Percentiles rank a stretch among this genome's conserved stretches.
These are phyloP conservation scores for Calliopum simillimum DNA, from an alignment of 2,888 invertebrate genomes.

Conservation along the genomic window DNA sequence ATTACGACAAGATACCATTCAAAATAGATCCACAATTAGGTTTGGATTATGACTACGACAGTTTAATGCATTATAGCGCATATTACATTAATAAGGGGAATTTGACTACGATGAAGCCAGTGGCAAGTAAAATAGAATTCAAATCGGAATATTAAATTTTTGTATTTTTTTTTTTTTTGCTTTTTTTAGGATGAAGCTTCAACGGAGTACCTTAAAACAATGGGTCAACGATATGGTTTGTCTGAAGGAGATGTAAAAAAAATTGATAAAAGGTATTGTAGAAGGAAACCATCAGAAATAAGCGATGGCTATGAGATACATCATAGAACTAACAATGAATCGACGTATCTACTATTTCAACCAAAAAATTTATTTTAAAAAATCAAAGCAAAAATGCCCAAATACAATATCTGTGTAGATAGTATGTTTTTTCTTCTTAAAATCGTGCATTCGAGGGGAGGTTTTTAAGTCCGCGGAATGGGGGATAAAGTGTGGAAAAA, in stretches of 20 bases:
- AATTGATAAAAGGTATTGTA: slow-evolving; percentile 60
- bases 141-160: no score
- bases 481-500: no score
- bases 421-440: no score
- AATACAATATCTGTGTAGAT: no score
- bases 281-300: slow-evolving; percentile 47
- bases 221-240: slow-evolving; percentile 62
- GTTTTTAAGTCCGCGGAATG: no score
- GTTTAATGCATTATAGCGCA: slow-evolving; percentile 85
- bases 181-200: slow-evolving; percentile 11
- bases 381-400: no score
- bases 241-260: slow-evolving; percentile 58
- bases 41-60: slow-evolving; percentile 80
- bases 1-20: slow-evolving; percentile 76
- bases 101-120: slow-evolving; percentile 75
- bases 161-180: neutral
- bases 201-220: slow-evolving; percentile 40
- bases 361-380: no score
- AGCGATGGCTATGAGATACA: neutral
- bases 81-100: no score
- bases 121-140: slow-evolving; percentile 65
- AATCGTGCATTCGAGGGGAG: no score
- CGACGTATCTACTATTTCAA: no score
- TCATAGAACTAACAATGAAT: neutral
- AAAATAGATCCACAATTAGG: slow-evolving; percentile 73